A percentile compares a stretch with the other conserved stretches of the same genome.
These are phyloP conservation scores for Coleophora flavipennella DNA, from an alignment of 2,888 invertebrate genomes.

Conservation along the genomic window DNA sequence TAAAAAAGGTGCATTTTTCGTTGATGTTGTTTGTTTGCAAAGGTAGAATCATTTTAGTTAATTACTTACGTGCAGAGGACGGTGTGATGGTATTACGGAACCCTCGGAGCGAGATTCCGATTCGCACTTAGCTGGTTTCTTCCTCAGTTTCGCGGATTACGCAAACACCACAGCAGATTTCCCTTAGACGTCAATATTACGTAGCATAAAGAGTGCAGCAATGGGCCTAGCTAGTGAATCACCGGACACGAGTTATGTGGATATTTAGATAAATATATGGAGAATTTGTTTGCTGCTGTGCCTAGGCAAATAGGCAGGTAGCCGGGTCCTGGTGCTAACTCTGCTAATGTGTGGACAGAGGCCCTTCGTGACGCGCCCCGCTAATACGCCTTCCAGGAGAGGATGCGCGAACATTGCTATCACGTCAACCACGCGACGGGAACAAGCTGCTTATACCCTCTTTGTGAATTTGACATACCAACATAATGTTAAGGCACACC, in stretches of 20 bases:
- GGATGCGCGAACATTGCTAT: slow-evolving; percentile 42
- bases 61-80: no score
- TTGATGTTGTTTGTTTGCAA: no score
- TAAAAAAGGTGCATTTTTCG: no score
- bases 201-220: slow-evolving; percentile 57
- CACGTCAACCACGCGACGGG: slow-evolving; percentile 21
- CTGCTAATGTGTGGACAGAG: slow-evolving; percentile 68
- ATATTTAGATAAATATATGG: slow-evolving; percentile 54
- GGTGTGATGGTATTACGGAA: no score
- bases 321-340: slow-evolving; percentile 57
- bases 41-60: no score
- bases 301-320: slow-evolving; percentile 56
- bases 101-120: no score
- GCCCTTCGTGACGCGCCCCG: slow-evolving; percentile 58
- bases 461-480: slow-evolving; percentile 1
- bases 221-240: slow-evolving; percentile 31
- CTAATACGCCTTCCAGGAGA: slow-evolving; percentile 68
- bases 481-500: no score
- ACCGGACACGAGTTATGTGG: slow-evolving; percentile 40
- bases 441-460: slow-evolving; percentile 10
- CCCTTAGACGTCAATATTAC: slow-evolving; percentile 57
- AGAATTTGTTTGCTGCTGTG: slow-evolving; percentile 22
- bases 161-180: slow-evolving; percentile 51
- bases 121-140: no score
- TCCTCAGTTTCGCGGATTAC: slow-evolving; percentile 30